Evolutionary conservation across 2,888 invertebrate species (phyloP).

Genomic region (Pediacus dermestoides): DNA sequence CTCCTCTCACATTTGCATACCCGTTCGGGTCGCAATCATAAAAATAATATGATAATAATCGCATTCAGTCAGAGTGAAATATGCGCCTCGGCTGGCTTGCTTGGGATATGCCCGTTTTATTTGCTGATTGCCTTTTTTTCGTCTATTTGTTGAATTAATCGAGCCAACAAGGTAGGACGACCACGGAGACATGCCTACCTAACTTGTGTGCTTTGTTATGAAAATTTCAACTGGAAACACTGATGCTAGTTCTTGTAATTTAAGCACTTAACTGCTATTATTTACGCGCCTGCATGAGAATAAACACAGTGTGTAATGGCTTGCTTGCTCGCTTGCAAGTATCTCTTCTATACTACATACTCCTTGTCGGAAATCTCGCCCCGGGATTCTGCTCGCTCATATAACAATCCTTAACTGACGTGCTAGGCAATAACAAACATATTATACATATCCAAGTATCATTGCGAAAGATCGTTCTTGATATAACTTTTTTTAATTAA

Average conservation of each 20-base stretch:
- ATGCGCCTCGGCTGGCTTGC: slow-evolving; percentile 28
- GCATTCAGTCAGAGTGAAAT: slow-evolving; percentile 39
- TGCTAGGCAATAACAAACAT: neutral
- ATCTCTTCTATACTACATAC: no score
- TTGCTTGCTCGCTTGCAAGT: no score
- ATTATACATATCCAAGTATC: slow-evolving; percentile 1
- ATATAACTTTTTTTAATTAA: no score
- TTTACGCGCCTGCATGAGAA: slow-evolving; percentile 34
- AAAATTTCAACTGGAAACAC: slow-evolving; percentile 32
- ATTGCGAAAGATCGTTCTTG: no score
- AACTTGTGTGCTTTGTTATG: slow-evolving; percentile 30
- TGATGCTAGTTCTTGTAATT: slow-evolving; percentile 27
- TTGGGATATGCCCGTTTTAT: slow-evolving; percentile 15
- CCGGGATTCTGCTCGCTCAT: slow-evolving; percentile 3
- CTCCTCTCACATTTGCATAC: slow-evolving; percentile 41
- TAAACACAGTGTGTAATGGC: slow-evolving; percentile 35
- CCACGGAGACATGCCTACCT: slow-evolving; percentile 16
- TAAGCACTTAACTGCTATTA: slow-evolving; percentile 34
- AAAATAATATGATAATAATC: slow-evolving; percentile 43
- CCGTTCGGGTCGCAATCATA: slow-evolving; percentile 39
- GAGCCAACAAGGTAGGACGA: slow-evolving; percentile 9
- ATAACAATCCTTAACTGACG: neutral
- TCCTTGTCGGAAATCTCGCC: slow-evolving; percentile 1
- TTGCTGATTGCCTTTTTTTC: slow-evolving; percentile 20
- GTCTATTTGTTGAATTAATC: slow-evolving; percentile 29